Evolutionary conservation across 2,888 invertebrate genomes (phyloP), one percentile per base, ranked within the genome.

Genomic region (Byasa hedistus): DNA sequence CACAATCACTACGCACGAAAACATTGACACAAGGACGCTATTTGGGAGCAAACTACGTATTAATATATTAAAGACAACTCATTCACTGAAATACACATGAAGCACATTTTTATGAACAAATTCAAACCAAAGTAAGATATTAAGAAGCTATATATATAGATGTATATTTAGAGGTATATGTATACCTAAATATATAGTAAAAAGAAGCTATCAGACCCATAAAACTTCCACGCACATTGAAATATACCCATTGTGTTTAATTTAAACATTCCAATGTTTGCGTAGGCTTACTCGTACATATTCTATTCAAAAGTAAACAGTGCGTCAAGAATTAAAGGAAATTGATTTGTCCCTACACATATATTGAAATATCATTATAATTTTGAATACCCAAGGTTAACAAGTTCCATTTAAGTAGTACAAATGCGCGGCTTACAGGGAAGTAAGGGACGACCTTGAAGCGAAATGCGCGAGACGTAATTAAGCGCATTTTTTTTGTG

Each of bases 381-480:
- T 82, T 81, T 69, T 58, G 68, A 71, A 66, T 52, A 71, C 74
- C 73, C 79, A 83, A 85, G 82, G 85, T 77, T 76, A 71, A 69
- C 71, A 55, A 70, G 74, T 71, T 76, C 75, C 75, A 71, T 75
- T 74, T 73, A 68, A 72, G 76, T 75, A 71, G 69, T 70, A 71
- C 73, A 71, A 71, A 72, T 68, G 70, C 65, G 69, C 71, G 68
- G 71, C 68, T 71, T 68, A 68, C 65, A 67, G 77, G 72, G 74
- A 72, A 74, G 68, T 56, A 68, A 61, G 63, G 67, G 58, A 62
- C 68, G 73, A 66, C 75, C 76, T 75, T 75, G 73, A 69, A 73
- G 57, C 61, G 64, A 68, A 69, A 67, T 68, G 65, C 68, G 27
- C 7, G 58, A 27, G 39, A 51, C 23, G n/a, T 61, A 24, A 17